Evolutionary conservation across 1,140 invertebrate species (phyloP).

Genomic region (Holotrichia oblita): DNA sequence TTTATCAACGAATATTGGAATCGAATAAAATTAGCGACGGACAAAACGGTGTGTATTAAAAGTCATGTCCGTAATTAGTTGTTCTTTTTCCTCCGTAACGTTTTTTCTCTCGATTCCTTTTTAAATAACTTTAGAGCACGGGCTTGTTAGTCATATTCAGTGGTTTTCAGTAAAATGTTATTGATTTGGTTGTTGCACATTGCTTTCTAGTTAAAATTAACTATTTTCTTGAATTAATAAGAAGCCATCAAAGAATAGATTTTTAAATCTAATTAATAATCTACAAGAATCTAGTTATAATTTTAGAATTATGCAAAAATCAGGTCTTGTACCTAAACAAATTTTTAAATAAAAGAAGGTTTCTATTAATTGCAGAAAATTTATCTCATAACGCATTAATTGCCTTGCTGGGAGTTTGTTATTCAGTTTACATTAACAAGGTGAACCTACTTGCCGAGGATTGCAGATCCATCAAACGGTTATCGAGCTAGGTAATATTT

Average conservation of each 20-base stretch:
- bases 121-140: background rate
- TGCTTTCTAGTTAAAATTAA: conserved; percentile 2
- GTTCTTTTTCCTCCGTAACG: background rate
- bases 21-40: no score
- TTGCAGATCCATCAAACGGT: no score
- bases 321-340: no score
- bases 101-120: background rate
- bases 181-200: conserved; percentile 6
- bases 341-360: no score
- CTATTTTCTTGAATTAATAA: background rate
- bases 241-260: background rate
- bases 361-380: no score
- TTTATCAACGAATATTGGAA: background rate
- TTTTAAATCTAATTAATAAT: background rate
- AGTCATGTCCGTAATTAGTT: background rate
- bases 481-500: no score
- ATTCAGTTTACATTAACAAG: no score
- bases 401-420: no score
- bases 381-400: no score
- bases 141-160: conserved; percentile 1
- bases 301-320: no score
- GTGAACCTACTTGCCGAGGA: no score
- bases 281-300: no score
- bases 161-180: conserved; percentile 2
- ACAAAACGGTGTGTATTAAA: background rate